Evolutionary conservation across 2,113 vertebrate genomes (phyloP).

Genomic region (Pithys albifrons): DNA sequence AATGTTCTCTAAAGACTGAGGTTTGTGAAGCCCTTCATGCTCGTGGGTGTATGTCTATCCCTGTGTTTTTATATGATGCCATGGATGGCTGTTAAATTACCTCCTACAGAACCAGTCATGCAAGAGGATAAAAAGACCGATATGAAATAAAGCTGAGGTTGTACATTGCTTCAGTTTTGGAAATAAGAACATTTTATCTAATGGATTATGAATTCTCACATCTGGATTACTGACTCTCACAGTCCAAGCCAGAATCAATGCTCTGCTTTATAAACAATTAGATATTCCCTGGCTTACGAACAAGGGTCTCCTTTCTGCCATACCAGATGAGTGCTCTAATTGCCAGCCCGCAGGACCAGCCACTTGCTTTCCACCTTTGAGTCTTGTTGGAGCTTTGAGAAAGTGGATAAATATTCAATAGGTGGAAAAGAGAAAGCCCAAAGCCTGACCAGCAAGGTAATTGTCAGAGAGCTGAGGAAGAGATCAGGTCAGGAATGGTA

Average conservation of each 20-base stretch:
- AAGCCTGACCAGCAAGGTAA: background rate
- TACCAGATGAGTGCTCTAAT: background rate
- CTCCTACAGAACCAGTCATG: background rate
- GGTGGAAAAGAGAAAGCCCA: background rate
- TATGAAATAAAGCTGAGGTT: background rate
- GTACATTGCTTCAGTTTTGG: background rate
- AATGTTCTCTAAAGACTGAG: background rate
- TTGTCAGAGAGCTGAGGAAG: background rate
- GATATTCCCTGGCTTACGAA: background rate
- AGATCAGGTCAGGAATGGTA: background rate
- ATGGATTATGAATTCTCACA: background rate
- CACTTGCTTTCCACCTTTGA: background rate
- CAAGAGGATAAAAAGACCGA: background rate
- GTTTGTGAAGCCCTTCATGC: background rate
- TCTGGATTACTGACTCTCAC: background rate
- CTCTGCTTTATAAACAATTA: background rate
- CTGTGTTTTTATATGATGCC: background rate
- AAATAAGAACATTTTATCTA: background rate
- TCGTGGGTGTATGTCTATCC: background rate
- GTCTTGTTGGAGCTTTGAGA: background rate
- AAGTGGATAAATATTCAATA: background rate
- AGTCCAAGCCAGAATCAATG: background rate
- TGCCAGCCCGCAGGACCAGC: background rate
- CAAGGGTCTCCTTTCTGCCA: background rate
- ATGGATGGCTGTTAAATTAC: background rate